phyloP scores from a whole-genome alignment of 2,888 invertebrate species.

The Amphipoea lucens region DNA sequence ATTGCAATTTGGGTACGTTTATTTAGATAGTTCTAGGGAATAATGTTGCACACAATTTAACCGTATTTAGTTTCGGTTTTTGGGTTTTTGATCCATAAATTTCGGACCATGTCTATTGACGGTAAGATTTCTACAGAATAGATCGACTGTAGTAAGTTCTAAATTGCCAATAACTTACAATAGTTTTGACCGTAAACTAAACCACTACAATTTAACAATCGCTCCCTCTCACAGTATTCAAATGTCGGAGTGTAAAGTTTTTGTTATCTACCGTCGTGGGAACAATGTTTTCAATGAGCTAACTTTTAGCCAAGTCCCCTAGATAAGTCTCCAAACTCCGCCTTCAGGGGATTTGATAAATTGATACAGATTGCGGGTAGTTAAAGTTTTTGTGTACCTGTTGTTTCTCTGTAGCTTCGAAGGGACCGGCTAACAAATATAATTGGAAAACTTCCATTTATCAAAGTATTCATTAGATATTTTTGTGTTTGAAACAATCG shows the following conservation, averaged over 20 bases:
- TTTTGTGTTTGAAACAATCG: constrained; percentile 56
- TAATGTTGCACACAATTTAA: too few species aligned
- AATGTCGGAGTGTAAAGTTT: constrained; percentile 49
- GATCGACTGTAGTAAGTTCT: neutral
- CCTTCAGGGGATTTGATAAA: constrained; percentile 72
- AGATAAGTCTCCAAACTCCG: constrained; percentile 67
- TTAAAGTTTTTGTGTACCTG: constrained; percentile 69
- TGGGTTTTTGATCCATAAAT: too few species aligned
- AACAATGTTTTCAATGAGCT: constrained; percentile 72
- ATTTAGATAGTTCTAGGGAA: too few species aligned
- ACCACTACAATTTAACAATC: neutral
- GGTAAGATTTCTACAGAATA: neutral
- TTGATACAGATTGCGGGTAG: constrained; percentile 76
- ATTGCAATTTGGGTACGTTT: too few species aligned
- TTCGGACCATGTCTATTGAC: too few species aligned
- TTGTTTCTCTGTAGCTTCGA: constrained; percentile 47
- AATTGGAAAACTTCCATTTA: constrained; percentile 63
- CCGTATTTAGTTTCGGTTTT: too few species aligned
- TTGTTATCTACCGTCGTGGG: constrained; percentile 50
- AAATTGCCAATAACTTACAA: neutral
- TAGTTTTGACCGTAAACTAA: neutral
- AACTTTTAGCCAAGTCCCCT: constrained; percentile 68
- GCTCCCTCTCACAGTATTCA: constrained; percentile 26
- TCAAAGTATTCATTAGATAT: constrained; percentile 62
- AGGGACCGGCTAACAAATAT: constrained; percentile 46